Evolutionary conservation across 1,140 invertebrate genomes (phyloP), one percentile per base, ranked within the genome.

Genomic region (Caerostris darwini): DNA sequence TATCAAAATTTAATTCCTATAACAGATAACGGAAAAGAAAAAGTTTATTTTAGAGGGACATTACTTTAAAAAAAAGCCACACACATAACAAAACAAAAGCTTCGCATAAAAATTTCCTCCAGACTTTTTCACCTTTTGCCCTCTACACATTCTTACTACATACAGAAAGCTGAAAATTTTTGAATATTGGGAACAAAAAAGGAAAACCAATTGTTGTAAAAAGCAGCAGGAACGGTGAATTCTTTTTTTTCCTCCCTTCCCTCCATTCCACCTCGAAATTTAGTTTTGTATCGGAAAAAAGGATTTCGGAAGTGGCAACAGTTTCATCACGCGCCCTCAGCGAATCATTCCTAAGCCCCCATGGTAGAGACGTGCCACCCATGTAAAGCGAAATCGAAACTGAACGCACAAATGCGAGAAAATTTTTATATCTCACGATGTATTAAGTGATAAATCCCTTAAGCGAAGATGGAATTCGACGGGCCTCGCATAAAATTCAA

Each of bases 361-460:
- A 12, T 34, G 34, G 34, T 34, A 34, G 17, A 17, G 53, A 83
- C 81, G 81, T 83, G 81, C 54, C 17, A 4, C 6, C 50, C 4
- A 83, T 83, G 54, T 10, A 7, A n/a, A 83, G 56, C n/a, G 54
- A 83, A 83, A 83, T 83, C 53, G 53, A 83, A 54, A 83, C 81
- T 54, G n/a, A 54, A 56, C n/a, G 69, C 69, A 71, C 19, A 71
- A 71, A 71, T 50, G 69, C 69, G 17, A 34, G 8, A 50, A 71
- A 34, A 57, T 54, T 83, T 81, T 57, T 83, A 54, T 83, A 56
- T 83, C 50, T 17, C 81, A 3, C 8, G 14, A 83, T 3, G 81
- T 83, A 83, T 54, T 83, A 56, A 83, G 81, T 56, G 81, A 83
- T 83, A 83, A 83, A 83, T 83, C 54, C 81, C 6, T 56, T 83